Percentiles rank a stretch among this genome's conserved stretches.
These are phyloP conservation scores for Trissolcus basalis DNA, from an alignment of 1,140 invertebrate species.

Conservation along the genomic window DNA sequence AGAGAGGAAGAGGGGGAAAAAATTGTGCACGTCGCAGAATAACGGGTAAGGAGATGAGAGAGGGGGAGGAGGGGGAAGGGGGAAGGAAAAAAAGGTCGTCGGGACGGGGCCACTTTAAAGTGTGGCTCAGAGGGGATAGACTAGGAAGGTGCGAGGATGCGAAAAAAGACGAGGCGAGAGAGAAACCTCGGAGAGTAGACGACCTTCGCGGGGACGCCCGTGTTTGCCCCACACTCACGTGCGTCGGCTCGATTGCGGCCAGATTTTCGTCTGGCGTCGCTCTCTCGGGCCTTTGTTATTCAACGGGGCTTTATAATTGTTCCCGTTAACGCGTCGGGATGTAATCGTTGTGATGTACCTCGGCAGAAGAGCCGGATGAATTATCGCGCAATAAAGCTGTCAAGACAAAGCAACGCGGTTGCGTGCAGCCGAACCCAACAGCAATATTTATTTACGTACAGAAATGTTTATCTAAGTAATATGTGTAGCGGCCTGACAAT, in stretches of 20 bases:
- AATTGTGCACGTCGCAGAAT: background rate
- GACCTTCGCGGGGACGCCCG: conserved; percentile 67
- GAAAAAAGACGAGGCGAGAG: conserved; percentile 31
- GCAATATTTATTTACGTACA: conserved; percentile 1
- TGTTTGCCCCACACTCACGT: conserved; percentile 36
- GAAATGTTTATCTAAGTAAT: conserved; percentile 15
- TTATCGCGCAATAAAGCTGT: conserved; percentile 1
- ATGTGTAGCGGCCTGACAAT: background rate
- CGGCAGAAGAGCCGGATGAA: background rate
- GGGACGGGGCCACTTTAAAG: conserved; percentile 35
- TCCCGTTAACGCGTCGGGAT: too few species aligned
- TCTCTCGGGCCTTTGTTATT: too few species aligned
- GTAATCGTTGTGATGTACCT: too few species aligned
- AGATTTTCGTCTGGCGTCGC: too few species aligned
- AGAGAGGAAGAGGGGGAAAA: background rate
- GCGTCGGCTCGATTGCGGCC: background rate
- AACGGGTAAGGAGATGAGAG: background rate
- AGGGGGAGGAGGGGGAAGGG: background rate
- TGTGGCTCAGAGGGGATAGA: conserved; percentile 40
- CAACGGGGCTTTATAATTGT: too few species aligned
- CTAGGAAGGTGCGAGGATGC: conserved; percentile 38
- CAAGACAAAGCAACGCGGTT: background rate
- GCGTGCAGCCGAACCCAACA: background rate
- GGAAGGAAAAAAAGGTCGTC: conserved; percentile 17
- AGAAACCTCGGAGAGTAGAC: conserved; percentile 58